Percentiles rank a stretch among this genome's conserved stretches.
phyloP scores from a whole-genome alignment of 2,113 vertebrate genomes.

The Sebastes schlegelii region DNA sequence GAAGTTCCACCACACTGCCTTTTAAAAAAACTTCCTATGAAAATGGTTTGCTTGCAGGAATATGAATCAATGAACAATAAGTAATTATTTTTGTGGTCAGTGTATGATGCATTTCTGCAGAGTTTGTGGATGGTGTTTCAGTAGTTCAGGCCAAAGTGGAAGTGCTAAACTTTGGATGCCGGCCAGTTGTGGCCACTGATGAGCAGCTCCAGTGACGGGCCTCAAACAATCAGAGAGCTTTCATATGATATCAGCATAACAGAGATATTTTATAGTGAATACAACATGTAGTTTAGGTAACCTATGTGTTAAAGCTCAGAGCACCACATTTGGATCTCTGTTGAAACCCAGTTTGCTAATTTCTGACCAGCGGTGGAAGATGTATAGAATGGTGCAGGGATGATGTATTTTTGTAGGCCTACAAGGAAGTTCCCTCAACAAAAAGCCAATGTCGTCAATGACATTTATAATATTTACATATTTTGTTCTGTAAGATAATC shows the following conservation, averaged over 20 bases:
- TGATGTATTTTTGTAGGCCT: too few relatives aligned
- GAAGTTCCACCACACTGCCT: not conserved
- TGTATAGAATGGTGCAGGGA: not conserved
- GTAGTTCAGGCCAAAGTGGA: not conserved
- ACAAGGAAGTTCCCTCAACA: too few relatives aligned
- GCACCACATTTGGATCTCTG: not conserved
- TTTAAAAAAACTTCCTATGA: not conserved
- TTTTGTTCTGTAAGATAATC: too few relatives aligned
- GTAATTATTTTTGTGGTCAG: constrained; percentile 19
- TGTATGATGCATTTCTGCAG: constrained; percentile 4
- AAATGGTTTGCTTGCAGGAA: constrained; percentile 18
- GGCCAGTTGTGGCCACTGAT: constrained; percentile 4
- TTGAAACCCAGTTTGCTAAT: not conserved
- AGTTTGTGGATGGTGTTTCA: constrained; percentile 6
- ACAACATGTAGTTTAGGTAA: not conserved
- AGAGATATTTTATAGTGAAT: not conserved
- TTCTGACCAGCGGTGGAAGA: not conserved
- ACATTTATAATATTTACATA: too few relatives aligned
- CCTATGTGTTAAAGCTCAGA: not conserved
- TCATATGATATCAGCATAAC: not conserved
- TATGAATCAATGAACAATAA: constrained; percentile 15
- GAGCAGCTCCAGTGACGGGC: constrained; percentile 8
- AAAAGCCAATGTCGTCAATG: too few relatives aligned
- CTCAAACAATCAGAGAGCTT: not conserved
- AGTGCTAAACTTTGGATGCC: not conserved